Percentiles rank a stretch among this genome's conserved stretches.
Evolutionary conservation across 2,888 invertebrate genomes (phyloP).

Genomic region (Galerucella nymphaeae): DNA sequence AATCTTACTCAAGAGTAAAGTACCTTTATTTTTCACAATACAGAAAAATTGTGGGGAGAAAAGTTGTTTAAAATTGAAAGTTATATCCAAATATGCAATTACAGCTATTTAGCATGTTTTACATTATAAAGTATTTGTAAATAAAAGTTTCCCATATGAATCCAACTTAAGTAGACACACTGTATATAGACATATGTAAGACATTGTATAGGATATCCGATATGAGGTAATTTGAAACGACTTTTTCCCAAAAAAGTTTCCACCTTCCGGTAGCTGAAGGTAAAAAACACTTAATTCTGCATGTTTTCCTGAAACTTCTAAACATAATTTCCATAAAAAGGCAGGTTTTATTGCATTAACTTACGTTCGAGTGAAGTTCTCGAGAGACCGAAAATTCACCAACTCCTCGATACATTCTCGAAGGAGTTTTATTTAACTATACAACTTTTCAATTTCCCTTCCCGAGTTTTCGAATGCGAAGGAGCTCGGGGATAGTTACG

Average conservation of each 20-base stretch:
- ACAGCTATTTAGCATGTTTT: too few relatives aligned
- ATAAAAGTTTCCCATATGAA: too few relatives aligned
- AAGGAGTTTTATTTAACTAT: constrained; percentile 60
- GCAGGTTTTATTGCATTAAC: constrained; percentile 58
- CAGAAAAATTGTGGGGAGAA: too few relatives aligned
- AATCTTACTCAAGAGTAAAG: too few relatives aligned
- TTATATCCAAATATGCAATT: too few relatives aligned
- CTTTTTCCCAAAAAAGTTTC: constrained; percentile 14
- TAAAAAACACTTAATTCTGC: constrained; percentile 38
- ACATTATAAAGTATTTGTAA: too few relatives aligned
- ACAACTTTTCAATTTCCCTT: constrained; percentile 62
- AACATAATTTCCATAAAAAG: constrained; percentile 59
- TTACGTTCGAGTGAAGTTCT: constrained; percentile 51
- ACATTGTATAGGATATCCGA: background rate
- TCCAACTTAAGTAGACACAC: too few relatives aligned
- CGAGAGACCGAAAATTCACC: constrained; percentile 51
- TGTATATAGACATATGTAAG: too few relatives aligned
- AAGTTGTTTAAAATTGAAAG: too few relatives aligned
- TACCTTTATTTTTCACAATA: too few relatives aligned
- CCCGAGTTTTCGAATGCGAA: constrained; percentile 45
- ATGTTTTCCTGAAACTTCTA: constrained; percentile 50
- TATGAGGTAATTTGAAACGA: background rate
- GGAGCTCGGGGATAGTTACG: constrained; percentile 20
- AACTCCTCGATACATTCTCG: constrained; percentile 48
- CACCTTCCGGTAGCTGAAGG: constrained; percentile 10